Evolutionary conservation across 23 tunicate species (phyloP).

Genomic region (Botrylloides violaceus): DNA sequence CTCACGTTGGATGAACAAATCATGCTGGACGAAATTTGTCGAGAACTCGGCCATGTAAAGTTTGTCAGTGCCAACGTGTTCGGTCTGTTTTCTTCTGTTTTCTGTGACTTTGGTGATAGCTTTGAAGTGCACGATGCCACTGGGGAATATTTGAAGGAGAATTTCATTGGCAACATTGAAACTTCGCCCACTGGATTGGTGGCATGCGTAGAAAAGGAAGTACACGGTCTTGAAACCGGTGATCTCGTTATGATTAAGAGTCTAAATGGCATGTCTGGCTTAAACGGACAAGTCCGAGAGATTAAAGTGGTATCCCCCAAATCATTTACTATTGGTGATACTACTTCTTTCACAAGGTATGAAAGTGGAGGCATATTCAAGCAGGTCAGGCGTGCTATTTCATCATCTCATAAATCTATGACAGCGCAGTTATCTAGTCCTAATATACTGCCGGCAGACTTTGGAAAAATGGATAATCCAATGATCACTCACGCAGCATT

Average conservation of each 20-base stretch:
- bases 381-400: neutral
- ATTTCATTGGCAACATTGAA: slow-evolving; percentile 2
- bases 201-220: slow-evolving; percentile 8
- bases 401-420: neutral
- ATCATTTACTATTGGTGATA: slow-evolving; percentile 12
- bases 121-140: slow-evolving; percentile 11
- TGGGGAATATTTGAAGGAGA: slow-evolving; percentile 8
- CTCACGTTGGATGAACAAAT: neutral
- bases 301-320: slow-evolving; percentile 5
- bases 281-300: slow-evolving; percentile 5
- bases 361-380: slow-evolving; percentile 4
- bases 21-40: neutral
- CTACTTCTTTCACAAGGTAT: neutral
- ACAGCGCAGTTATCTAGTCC: neutral
- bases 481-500: slow-evolving; percentile 8
- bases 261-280: slow-evolving; percentile 6
- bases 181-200: neutral
- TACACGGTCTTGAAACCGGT: slow-evolving; percentile 17
- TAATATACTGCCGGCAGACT: slow-evolving; percentile 3
- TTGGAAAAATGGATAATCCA: slow-evolving; percentile 16
- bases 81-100: slow-evolving; percentile 19
- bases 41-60: neutral
- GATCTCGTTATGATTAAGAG: neutral
- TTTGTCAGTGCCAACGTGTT: slow-evolving; percentile 10
- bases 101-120: slow-evolving; percentile 8